Percentiles rank a stretch among this genome's conserved stretches.
phyloP scores from a whole-genome alignment of 2,113 vertebrate genomes.

The Nycticorax nycticorax region DNA sequence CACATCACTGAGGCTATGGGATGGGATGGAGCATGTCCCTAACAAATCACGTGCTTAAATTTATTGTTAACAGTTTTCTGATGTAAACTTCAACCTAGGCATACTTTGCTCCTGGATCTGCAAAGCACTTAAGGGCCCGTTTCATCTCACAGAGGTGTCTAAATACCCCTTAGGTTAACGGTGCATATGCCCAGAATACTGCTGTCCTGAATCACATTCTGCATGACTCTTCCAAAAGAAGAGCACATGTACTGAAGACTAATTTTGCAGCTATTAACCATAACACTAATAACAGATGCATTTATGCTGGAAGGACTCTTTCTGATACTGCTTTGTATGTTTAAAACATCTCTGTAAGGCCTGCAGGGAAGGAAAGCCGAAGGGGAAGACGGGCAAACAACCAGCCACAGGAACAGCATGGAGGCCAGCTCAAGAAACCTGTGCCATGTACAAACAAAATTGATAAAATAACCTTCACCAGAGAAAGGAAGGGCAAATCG shows the following conservation, averaged over 20 bases:
- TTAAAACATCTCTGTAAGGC: background rate
- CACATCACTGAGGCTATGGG: background rate
- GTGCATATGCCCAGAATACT: accelerated
- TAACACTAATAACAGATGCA: accelerated
- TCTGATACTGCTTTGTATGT: background rate
- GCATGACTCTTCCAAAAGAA: background rate
- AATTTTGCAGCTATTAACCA: background rate
- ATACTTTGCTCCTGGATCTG: background rate
- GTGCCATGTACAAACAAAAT: background rate
- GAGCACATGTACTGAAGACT: background rate
- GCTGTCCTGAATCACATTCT: background rate
- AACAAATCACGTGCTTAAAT: background rate
- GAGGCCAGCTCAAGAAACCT: background rate
- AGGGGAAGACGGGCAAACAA: background rate
- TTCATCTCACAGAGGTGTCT: background rate
- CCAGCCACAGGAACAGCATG: background rate
- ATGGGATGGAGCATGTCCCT: accelerated
- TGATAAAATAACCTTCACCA: background rate
- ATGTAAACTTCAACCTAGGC: background rate
- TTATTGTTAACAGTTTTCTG: background rate
- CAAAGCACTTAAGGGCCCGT: background rate
- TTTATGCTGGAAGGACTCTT: background rate
- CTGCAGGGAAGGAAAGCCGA: accelerated
- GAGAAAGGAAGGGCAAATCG: background rate
- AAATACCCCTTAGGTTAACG: background rate